phyloP scores from a whole-genome alignment of 1,140 invertebrate species.

The Drosophila nannoptera region DNA sequence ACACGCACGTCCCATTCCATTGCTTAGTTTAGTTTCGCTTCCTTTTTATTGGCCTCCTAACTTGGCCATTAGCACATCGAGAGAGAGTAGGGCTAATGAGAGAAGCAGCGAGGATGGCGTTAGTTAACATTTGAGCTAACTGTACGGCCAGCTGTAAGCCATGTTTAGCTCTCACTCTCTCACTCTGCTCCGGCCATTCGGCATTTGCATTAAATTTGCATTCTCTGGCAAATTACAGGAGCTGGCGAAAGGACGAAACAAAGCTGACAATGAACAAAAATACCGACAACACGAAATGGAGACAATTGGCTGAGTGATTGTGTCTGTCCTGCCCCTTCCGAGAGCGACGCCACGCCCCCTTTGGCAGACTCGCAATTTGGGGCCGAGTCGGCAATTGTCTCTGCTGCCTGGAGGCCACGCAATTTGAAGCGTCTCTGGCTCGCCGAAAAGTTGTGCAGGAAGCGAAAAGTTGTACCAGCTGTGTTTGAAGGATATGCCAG shows the following conservation, averaged over 20 bases:
- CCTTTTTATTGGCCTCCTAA: conserved; percentile 55
- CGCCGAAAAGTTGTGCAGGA: conserved; percentile 28
- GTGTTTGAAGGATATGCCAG: conserved; percentile 32
- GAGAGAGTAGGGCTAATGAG: conserved; percentile 63
- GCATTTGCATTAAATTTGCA: conserved; percentile 58
- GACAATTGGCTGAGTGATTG: conserved; percentile 62
- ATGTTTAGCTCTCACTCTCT: conserved; percentile 19
- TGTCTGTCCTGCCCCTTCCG: conserved; percentile 4
- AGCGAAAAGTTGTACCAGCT: conserved; percentile 26
- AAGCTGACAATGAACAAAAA: conserved; percentile 38
- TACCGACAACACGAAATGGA: conserved; percentile 53
- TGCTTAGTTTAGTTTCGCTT: conserved; percentile 56
- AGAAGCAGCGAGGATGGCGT: background rate
- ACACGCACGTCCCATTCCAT: conserved; percentile 16
- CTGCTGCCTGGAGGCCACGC: conserved; percentile 34
- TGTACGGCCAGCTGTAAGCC: conserved; percentile 17
- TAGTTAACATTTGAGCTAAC: conserved; percentile 30
- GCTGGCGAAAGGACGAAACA: conserved; percentile 29
- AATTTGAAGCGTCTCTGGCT: conserved; percentile 42
- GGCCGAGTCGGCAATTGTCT: conserved; percentile 29
- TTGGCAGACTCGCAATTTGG: background rate
- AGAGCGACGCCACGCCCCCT: too few species aligned
- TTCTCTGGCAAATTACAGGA: conserved; percentile 43
- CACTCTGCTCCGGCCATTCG: conserved; percentile 33
- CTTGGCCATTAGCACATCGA: conserved; percentile 61